A percentile compares a stretch with the other conserved stretches of the same genome.
These are phyloP conservation scores for Sorex maritimensis DNA, from an alignment of 2,797 vertebrate species.

Conservation along the genomic window DNA sequence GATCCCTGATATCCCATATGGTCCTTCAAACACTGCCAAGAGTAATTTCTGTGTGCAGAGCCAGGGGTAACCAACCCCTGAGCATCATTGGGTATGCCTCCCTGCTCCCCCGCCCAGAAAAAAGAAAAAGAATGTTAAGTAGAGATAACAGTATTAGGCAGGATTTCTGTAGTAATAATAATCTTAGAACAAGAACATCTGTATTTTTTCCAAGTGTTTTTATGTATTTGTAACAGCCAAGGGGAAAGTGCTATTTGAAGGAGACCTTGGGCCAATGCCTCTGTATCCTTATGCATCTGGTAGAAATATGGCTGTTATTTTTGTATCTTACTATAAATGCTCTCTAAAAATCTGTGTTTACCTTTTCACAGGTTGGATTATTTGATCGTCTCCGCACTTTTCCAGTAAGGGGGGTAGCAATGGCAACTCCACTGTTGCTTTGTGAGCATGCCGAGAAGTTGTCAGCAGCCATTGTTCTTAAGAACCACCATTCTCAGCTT, in stretches of 20 bases:
- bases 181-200: background rate
- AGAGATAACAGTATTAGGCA: background rate
- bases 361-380: slow-evolving; percentile 92
- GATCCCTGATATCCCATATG: too few species aligned
- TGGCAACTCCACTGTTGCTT: slow-evolving; percentile 95
- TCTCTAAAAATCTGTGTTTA: background rate
- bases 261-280: background rate
- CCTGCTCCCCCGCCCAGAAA: too few species aligned
- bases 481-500: slow-evolving; percentile 95
- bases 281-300: background rate
- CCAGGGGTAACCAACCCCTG: too few species aligned
- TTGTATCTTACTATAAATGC: background rate
- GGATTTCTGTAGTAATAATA: background rate
- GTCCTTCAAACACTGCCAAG: too few species aligned
- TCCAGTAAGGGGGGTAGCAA: slow-evolving; percentile 89
- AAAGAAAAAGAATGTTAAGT: background rate
- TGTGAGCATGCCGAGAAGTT: slow-evolving; percentile 98
- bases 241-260: background rate
- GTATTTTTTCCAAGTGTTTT: background rate
- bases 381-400: slow-evolving; percentile 93
- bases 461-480: slow-evolving; percentile 95
- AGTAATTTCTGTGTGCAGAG: too few species aligned
- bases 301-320: background rate
- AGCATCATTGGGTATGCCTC: too few species aligned
- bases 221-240: background rate